Evolutionary conservation across 2,113 vertebrate species (phyloP).

Genomic region (Myrmophylax atrothorax): DNA sequence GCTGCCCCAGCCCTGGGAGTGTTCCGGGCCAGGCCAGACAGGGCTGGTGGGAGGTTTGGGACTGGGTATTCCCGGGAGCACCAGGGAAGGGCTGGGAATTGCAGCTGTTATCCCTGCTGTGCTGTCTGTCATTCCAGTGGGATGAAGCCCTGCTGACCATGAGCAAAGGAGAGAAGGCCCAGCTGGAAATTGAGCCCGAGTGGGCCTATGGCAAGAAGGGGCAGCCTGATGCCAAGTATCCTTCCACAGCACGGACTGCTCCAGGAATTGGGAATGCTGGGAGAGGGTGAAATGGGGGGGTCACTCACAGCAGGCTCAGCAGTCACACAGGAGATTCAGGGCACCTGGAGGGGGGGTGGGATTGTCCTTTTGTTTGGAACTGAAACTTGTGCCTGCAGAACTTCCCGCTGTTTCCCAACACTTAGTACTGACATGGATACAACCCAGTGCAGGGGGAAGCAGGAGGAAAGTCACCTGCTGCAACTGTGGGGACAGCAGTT

Average conservation of each 20-base stretch:
- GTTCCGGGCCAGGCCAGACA: background rate
- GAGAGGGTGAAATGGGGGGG: accelerated
- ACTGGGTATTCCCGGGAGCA: accelerated
- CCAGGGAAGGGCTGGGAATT: accelerated
- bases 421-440: too few relatives aligned
- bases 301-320: background rate
- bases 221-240: constrained; percentile 96
- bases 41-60: background rate
- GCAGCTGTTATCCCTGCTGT: accelerated
- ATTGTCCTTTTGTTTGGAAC: accelerated
- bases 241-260: constrained; percentile 41
- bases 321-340: background rate
- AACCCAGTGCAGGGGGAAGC: accelerated
- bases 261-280: accelerated
- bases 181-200: constrained; percentile 93
- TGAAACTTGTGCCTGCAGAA: accelerated
- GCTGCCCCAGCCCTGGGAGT: background rate
- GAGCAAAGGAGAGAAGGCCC: constrained; percentile 96
- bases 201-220: constrained; percentile 97
- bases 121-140: constrained; percentile 76
- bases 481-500: accelerated
- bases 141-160: constrained; percentile 93
- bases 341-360: too few relatives aligned
- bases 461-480: background rate
- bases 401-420: accelerated